Base-by-base conservation (phyloP, 2,797 vertebrate genomes). In the Scleropages formosus region DNA sequence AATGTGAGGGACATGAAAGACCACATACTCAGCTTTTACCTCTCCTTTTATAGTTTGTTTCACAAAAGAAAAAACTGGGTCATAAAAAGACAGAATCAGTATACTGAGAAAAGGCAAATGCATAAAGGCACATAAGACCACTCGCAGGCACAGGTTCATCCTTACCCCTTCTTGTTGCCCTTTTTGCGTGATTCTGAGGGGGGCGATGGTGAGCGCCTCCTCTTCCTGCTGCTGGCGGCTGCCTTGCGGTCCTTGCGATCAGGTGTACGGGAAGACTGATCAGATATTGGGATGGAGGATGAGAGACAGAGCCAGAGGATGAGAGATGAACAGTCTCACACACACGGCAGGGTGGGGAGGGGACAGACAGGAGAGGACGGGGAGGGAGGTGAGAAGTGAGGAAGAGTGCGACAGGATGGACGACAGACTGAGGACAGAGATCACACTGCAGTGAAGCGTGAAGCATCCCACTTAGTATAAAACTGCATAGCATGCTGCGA, bases 191-290 rank as follows among this genome's bases (percentile, higher is more conserved):
- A 96, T 80, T 99, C 97, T 0, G 87, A 89, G 0, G 95, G 95
- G 4, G 97, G 97, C 0, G 97, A 98, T 62, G 97, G 97, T 0
- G 97, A 99, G 81, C 96, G 96, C 51, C 96, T 95, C 80, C 97
- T 95, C 87, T 98, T 99, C 83, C 97, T 94, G 26, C 94, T 88
- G 0, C 92, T 91, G 0, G 94, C 92, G 75, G 94, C 90, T 64
- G 96, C 94, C 87, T 97, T 98, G 86, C 96, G 93, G 86, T 99
- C 97, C 90, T 98, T 97, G 78, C 96, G 94, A 90, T 99, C 97
- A 0, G 97, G 96, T 77, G 96, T 98, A 86, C 96, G 93, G 79
- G 96, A 96, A 83, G 95, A 95, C 97, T 98, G 91, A 92, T 93
- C 93, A 92, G 91, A 90, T 88, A 88, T 84, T 72, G 86, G 80